Conservation (phyloP, 2,797 vertebrate genomes). For the Synanceia verrucosa region DNA sequence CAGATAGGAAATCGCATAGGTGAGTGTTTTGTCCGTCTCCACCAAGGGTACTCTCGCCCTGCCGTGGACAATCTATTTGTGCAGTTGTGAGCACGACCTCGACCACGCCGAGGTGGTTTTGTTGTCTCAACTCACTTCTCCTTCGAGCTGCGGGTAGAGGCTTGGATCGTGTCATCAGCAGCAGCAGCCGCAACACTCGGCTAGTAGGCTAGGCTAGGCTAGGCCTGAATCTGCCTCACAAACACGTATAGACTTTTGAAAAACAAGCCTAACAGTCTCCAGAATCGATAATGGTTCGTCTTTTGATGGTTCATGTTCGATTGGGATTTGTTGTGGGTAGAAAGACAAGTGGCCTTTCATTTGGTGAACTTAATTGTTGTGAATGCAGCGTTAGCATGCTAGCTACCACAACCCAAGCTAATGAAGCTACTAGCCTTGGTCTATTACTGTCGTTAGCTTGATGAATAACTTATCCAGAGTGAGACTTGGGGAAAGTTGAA, state of each 20-base stretch:
- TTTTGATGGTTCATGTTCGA: neutral
- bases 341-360: neutral
- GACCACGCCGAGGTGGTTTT: conserved; percentile 13
- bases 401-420: conserved; percentile 44
- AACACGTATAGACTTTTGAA: conserved; percentile 65
- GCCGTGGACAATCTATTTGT: neutral
- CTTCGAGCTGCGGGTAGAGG: conserved; percentile 24
- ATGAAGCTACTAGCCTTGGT: conserved; percentile 25
- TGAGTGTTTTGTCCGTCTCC: conserved; percentile 71
- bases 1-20: conserved; percentile 65
- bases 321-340: neutral
- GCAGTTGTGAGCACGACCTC: neutral
- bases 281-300: conserved; percentile 36
- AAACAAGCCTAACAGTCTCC: conserved; percentile 55
- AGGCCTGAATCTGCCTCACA: conserved; percentile 63
- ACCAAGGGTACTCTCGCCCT: neutral
- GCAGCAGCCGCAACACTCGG: conserved; percentile 5
- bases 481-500: conserved; percentile 6
- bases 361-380: conserved; percentile 39
- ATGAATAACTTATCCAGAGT: conserved; percentile 19
- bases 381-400: conserved; percentile 45
- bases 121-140: conserved; percentile 34
- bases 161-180: conserved; percentile 46
- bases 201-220: conserved; percentile 33
- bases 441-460: neutral